Percentiles rank a stretch among this genome's conserved stretches.
Evolutionary conservation across 1,140 invertebrate species (phyloP).

Genomic region (Drosophila erecta): DNA sequence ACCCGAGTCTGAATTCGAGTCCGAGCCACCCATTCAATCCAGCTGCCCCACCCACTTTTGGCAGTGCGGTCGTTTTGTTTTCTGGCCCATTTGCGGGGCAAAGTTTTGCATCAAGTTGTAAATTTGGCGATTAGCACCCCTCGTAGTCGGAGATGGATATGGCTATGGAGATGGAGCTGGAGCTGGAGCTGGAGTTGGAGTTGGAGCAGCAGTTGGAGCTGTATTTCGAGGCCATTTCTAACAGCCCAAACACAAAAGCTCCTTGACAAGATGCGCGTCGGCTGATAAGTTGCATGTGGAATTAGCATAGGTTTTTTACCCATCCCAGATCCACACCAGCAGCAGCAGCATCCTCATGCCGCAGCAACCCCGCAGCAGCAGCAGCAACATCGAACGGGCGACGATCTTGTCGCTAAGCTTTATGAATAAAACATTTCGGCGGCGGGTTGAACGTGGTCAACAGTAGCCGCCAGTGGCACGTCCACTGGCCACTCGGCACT

Average conservation of each 20-base stretch:
- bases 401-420: conserved; percentile 76
- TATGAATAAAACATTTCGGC: conserved; percentile 81
- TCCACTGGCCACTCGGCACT: conserved; percentile 25
- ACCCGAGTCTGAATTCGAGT: background rate
- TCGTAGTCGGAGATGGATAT: conserved; percentile 52
- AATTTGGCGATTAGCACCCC: conserved; percentile 84
- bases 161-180: conserved; percentile 15
- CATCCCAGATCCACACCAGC: conserved; percentile 22
- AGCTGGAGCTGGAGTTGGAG: conserved; percentile 12
- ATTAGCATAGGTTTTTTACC: conserved; percentile 72
- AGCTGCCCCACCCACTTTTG: conserved; percentile 17
- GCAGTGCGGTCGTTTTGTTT: conserved; percentile 79
- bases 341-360: background rate
- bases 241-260: conserved; percentile 59
- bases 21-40: background rate
- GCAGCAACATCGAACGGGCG: conserved; percentile 58
- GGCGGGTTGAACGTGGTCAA: conserved; percentile 67
- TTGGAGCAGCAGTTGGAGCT: conserved; percentile 14
- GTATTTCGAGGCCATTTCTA: conserved; percentile 51
- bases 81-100: conserved; percentile 78
- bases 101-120: conserved; percentile 79
- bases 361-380: conserved; percentile 9
- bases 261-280: conserved; percentile 74
- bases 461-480: conserved; percentile 58
- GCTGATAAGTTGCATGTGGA: conserved; percentile 73